Evolutionary conservation across 2,113 vertebrate species (phyloP).

Genomic region (Chroicocephalus ridibundus): DNA sequence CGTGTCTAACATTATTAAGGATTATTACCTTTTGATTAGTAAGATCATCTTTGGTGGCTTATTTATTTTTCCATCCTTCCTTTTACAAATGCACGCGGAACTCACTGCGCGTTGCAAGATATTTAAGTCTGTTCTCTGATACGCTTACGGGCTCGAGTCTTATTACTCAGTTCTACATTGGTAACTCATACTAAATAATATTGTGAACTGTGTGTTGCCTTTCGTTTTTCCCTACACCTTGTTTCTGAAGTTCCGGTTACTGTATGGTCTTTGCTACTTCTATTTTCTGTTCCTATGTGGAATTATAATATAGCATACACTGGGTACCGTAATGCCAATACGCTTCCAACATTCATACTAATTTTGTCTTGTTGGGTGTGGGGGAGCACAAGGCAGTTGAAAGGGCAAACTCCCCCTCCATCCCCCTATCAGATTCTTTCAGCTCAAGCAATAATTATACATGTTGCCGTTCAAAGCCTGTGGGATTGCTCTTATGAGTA

Average conservation of each 20-base stretch:
- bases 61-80: not conserved
- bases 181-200: not conserved
- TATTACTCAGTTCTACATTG: not conserved
- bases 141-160: not conserved
- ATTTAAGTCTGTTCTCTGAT: not conserved
- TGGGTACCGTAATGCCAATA: not conserved
- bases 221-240: not conserved
- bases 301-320: not conserved
- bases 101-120: not conserved
- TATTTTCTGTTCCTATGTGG: not conserved
- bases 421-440: not conserved
- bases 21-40: not conserved
- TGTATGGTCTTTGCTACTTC: not conserved
- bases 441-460: conserved; percentile 4
- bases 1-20: not conserved
- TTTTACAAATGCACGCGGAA: not conserved
- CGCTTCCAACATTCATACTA: not conserved
- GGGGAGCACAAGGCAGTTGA: not conserved
- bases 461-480: not conserved
- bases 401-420: not conserved
- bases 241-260: not conserved
- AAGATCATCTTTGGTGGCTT: not conserved
- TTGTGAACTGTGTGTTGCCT: not conserved
- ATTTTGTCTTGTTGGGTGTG: not conserved
- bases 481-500: conserved; percentile 47